A percentile compares a stretch with the other conserved stretches of the same genome.
Conservation (phyloP, 2,113 vertebrate genomes). For the Oxyruncus cristatus region DNA sequence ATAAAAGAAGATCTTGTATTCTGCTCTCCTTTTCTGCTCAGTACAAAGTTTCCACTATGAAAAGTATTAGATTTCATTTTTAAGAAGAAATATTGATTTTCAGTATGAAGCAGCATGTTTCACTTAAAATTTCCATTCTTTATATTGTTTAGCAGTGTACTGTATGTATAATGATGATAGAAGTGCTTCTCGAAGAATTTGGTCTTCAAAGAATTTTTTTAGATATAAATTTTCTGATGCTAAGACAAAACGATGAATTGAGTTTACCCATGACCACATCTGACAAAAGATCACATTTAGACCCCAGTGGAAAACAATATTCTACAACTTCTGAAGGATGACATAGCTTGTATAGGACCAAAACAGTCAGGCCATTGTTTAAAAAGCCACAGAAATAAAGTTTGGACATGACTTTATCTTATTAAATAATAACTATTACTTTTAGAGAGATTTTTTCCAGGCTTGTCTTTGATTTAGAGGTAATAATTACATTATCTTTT, state of each 20-base stretch:
- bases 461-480: neutral
- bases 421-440: neutral
- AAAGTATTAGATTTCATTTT: neutral
- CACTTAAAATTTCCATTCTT: neutral
- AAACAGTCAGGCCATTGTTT: neutral
- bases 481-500: neutral
- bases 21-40: neutral
- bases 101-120: neutral
- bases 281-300: neutral
- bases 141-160: neutral
- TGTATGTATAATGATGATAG: neutral
- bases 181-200: neutral
- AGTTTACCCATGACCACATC: neutral
- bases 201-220: neutral
- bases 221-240: neutral
- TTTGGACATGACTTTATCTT: neutral
- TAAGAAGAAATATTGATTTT: neutral
- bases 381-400: neutral
- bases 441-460: neutral
- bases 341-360: neutral
- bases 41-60: neutral
- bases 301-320: neutral
- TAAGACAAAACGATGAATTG: neutral
- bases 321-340: neutral
- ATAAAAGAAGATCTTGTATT: neutral